These are phyloP conservation scores for Danio choprae DNA, from an alignment of 2,797 vertebrate genomes.

Conservation along the genomic window DNA sequence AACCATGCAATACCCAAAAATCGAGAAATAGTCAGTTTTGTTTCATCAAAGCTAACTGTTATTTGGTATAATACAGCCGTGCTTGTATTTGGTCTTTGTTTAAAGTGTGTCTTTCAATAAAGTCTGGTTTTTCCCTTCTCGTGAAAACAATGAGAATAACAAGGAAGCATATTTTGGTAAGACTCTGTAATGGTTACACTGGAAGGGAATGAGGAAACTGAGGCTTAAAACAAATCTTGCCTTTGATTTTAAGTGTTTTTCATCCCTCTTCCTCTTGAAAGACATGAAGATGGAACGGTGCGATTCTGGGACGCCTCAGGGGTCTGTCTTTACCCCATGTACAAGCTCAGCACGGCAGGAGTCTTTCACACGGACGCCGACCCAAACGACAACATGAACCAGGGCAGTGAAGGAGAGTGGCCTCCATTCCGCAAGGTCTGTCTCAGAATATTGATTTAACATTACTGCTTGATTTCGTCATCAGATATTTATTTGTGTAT, in stretches of 20 bases:
- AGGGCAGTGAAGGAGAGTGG: constrained; percentile 92
- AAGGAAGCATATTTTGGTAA: background rate
- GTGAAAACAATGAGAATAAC: background rate
- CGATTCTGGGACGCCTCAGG: constrained; percentile 98
- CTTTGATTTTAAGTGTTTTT: background rate
- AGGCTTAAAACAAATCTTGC: background rate
- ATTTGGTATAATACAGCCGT: background rate
- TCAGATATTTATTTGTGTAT: background rate
- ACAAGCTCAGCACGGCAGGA: constrained; percentile 89
- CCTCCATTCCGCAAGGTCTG: constrained; percentile 94
- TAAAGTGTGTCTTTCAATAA: background rate
- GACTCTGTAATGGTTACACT: background rate
- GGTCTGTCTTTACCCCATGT: constrained; percentile 91
- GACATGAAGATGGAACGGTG: constrained; percentile 95
- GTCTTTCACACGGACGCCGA: constrained; percentile 94
- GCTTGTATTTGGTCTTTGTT: background rate
- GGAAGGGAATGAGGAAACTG: constrained; percentile 10
- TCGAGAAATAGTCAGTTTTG: background rate
- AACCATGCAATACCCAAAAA: background rate
- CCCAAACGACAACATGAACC: constrained; percentile 90
- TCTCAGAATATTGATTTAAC: background rate
- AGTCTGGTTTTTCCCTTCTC: background rate
- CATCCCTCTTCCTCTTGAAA: constrained; percentile 59
- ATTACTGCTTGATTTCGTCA: background rate
- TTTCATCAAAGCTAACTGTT: background rate